Evolutionary conservation across 2,797 vertebrate species (phyloP).

Genomic region (Anableps anableps): DNA sequence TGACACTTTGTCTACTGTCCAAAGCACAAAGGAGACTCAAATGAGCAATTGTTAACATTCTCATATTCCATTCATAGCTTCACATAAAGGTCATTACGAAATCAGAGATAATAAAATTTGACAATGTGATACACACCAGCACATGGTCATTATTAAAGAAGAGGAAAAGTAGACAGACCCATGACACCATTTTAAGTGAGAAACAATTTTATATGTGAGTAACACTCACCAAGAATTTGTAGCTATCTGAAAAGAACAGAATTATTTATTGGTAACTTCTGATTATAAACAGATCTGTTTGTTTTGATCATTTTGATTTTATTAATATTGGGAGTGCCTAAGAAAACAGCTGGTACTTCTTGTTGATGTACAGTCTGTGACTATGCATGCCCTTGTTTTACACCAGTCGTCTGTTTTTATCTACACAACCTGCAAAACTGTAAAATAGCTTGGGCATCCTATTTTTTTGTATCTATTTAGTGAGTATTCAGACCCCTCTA

Average conservation of each 20-base stretch:
- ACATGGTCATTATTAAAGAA: constrained; percentile 36
- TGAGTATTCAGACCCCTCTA: not conserved
- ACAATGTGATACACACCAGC: constrained; percentile 19
- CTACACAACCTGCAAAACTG: not conserved
- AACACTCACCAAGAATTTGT: constrained; percentile 17
- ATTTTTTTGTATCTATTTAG: not conserved
- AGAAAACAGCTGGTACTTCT: not conserved
- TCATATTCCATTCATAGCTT: constrained; percentile 59
- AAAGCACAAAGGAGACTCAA: constrained; percentile 54
- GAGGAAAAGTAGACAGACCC: constrained; percentile 20
- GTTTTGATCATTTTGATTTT: not conserved
- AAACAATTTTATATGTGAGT: constrained; percentile 29
- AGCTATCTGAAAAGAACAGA: not conserved
- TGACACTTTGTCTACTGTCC: constrained; percentile 58
- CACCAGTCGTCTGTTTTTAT: not conserved
- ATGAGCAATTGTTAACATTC: constrained; percentile 52
- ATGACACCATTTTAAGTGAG: constrained; percentile 37
- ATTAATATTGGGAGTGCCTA: not conserved
- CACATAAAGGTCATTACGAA: constrained; percentile 66
- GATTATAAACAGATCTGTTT: not conserved
- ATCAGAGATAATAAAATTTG: constrained; percentile 39
- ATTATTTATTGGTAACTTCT: not conserved
- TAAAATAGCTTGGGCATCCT: not conserved
- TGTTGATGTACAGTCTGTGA: not conserved
- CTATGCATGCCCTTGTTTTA: not conserved